Base-by-base conservation (phyloP, 2,888 invertebrate species). In the Himalopsyche japonica region DNA sequence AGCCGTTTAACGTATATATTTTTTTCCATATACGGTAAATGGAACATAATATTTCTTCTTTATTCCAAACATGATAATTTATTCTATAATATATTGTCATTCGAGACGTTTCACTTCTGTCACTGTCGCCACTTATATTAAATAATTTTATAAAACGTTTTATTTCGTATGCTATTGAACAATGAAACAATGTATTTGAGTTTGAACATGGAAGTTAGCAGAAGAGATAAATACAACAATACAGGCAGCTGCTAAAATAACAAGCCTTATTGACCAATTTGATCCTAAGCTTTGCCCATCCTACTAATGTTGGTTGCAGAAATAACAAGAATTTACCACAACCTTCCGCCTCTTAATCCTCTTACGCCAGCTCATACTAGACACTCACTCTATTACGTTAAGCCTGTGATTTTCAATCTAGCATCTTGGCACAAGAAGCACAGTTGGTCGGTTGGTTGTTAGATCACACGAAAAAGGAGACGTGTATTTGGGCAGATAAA, bases 301-400 rank as follows among this genome's bases (percentile, higher is more conserved):
- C 85, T 83, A 83, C 82, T 85, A 85, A 83, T 83, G 83, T 85
- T 83, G 85, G 85, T 83, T 83, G 81, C 81, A 78, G 76, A 81
- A 81, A 81, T 83, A 83, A 83, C 81, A 79, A 83, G 81, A 81
- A 80, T 78, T 27, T 81, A 64, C 81, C 77, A 80, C 81, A 76
- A 84, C 82, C 83, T 79, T 80, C 48, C 81, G 79, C 37, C 32
- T 47, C 81, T 48, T 82, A 81, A 82, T 83, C 85, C 85, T 79
- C 83, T 78, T 82, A 82, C 49, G 82, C 79, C 80, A 81, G 82
- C 76, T 85, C 57, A 70, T 27, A 70, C 70, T 70, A 70, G 70
- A 70, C 70, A 70, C 70, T 70, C 70, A 49, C 78, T 82, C 82
- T 78, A 82, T 82, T 82, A 82, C 82, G 78, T 78, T 82, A 82